Percentiles rank a stretch among this genome's conserved stretches.
phyloP scores from a whole-genome alignment of 2,797 vertebrate species.

The Sebastes wilsoni region DNA sequence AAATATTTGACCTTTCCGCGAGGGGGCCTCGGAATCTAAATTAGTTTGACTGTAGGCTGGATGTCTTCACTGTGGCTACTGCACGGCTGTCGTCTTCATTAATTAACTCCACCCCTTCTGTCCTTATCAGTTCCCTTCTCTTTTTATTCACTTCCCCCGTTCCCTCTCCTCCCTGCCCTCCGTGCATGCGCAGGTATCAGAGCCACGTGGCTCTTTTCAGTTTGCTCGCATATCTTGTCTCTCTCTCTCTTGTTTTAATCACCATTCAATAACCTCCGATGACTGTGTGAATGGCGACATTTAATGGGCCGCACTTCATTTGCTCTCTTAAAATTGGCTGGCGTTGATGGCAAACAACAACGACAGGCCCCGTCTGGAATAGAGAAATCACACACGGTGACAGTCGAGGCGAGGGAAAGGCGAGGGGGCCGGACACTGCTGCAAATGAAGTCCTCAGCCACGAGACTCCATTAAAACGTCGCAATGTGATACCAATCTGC shows the following conservation, averaged over 20 bases:
- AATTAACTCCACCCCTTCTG: slow-evolving; percentile 56
- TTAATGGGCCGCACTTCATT: slow-evolving; percentile 80
- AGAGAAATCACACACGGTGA: slow-evolving; percentile 79
- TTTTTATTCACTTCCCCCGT: slow-evolving; percentile 40
- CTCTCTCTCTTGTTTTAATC: slow-evolving; percentile 73
- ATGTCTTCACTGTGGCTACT: slow-evolving; percentile 32
- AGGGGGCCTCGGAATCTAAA: slow-evolving; percentile 38
- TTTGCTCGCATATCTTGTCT: slow-evolving; percentile 67
- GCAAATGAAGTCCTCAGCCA: slow-evolving; percentile 83
- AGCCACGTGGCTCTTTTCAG: slow-evolving; percentile 38
- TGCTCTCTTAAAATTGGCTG: slow-evolving; percentile 80
- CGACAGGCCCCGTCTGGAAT: slow-evolving; percentile 63
- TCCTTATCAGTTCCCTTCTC: slow-evolving; percentile 54
- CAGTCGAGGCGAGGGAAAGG: slow-evolving; percentile 60
- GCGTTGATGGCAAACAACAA: slow-evolving; percentile 74
- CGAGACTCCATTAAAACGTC: slow-evolving; percentile 79
- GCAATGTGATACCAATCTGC: slow-evolving; percentile 83
- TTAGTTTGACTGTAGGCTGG: slow-evolving; percentile 22
- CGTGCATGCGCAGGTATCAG: slow-evolving; percentile 37
- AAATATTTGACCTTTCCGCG: slow-evolving; percentile 39
- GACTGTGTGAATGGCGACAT: slow-evolving; percentile 70
- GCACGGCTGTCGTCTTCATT: slow-evolving; percentile 44
- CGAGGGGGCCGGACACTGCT: slow-evolving; percentile 45
- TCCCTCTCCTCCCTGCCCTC: slow-evolving; percentile 26
- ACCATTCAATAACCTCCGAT: slow-evolving; percentile 66